Evolutionary conservation across 2,888 invertebrate genomes (phyloP), one percentile per base, ranked within the genome.

Genomic region (Apodemia duryi): DNA sequence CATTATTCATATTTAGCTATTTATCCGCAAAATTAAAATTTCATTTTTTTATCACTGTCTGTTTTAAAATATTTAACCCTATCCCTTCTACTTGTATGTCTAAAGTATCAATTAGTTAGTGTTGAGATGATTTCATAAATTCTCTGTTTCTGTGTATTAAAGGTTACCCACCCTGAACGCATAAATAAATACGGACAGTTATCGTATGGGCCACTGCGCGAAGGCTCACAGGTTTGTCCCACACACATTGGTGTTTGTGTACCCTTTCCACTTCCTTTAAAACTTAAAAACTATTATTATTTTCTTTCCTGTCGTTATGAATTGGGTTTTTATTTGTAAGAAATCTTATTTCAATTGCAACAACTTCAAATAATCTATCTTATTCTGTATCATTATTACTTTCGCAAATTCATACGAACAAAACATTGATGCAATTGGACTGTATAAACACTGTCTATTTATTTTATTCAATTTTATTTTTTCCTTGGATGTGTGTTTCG

Each of bases 201-300:
- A 91, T 92, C 93, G 92, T 93, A 93, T 93, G 93, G 94, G 92
- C 90, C 90, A 85, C 93, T 93, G 93, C 94, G 93, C 92, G 94
- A 94, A 89, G 93, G 92, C 91, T 93, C 93, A 78, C 93, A 93
- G 93, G 93, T 93, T 93, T 91, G 93, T 92, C 91, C 90, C 77
- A 79, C 88, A 88, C 87, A 87, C 84, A 83, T 91, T 90, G 90
- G 82, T 91, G 91, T 91, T 91, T 89, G 90, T 91, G 81, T 76
- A 83, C 86, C 91, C 85, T 75, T 82, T 82, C 86, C 85, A 81
- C 78, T 86, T 82, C 83, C 82, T 85, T 78, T 80, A 73, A 74
- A 77, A 77, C 79, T 78, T 74, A 69, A 61, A 43, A 66, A 64
- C 61, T 43, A 75, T 51, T 67, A 62, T 72, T 74, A 64, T 69